These are phyloP conservation scores for Dendrolimus punctatus DNA, from an alignment of 1,140 invertebrate species.

Conservation along the genomic window DNA sequence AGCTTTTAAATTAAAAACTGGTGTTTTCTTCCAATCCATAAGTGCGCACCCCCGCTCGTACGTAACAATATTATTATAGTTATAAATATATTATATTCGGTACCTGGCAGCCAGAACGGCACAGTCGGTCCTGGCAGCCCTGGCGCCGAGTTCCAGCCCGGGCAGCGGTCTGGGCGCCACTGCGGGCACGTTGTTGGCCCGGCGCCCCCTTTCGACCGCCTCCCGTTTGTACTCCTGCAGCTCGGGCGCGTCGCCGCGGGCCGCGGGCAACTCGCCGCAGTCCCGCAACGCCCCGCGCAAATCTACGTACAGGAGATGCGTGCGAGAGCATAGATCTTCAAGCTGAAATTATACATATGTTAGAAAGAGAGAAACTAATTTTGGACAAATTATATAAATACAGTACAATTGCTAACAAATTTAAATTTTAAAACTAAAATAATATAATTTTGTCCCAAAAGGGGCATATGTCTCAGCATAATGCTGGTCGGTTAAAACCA, in stretches of 20 bases:
- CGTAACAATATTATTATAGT: too few relatives aligned
- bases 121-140: constrained; percentile 6
- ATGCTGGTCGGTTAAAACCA: too few relatives aligned
- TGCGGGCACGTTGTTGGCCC: constrained; percentile 73
- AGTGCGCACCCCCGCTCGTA: too few relatives aligned
- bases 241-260: constrained; percentile 78
- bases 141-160: constrained; percentile 36
- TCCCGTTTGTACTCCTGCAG: constrained; percentile 88
- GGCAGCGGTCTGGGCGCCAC: constrained; percentile 84
- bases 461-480: too few relatives aligned
- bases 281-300: constrained; percentile 85
- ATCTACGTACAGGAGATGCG: constrained; percentile 85
- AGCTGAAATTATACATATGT: constrained; percentile 13
- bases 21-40: too few relatives aligned
- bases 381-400: too few relatives aligned
- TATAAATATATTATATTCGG: too few relatives aligned
- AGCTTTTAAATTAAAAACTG: too few relatives aligned
- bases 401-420: too few relatives aligned
- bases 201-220: constrained; percentile 71
- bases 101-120: constrained; percentile 10
- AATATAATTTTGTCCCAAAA: too few relatives aligned
- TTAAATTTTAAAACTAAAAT: too few relatives aligned
- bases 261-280: constrained; percentile 80
- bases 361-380: not conserved
- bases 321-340: constrained; percentile 68